Evolutionary conservation across 2,113 vertebrate genomes (phyloP).

Genomic region (Plotosus lineatus): DNA sequence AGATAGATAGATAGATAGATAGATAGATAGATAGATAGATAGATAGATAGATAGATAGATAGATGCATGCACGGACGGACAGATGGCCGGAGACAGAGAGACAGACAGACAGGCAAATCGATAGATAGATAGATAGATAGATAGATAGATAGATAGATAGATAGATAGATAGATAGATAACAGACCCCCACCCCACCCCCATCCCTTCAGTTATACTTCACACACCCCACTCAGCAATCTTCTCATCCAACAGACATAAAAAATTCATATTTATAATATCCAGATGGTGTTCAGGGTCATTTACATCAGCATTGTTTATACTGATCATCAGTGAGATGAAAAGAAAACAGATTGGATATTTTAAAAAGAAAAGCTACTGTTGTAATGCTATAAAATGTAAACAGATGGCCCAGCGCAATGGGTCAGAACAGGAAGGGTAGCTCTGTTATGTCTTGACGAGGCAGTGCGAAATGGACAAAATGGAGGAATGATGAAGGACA

Average conservation of each 20-base stretch:
- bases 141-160: background rate
- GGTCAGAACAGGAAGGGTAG: constrained; percentile 13
- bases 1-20: background rate
- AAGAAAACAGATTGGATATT: constrained; percentile 1
- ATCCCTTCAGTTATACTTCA: background rate
- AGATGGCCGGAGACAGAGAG: too few relatives aligned
- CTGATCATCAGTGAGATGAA: background rate
- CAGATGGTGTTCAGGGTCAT: constrained; percentile 23
- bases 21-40: background rate
- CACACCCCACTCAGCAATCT: background rate
- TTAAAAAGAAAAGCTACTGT: background rate
- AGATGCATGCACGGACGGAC: too few relatives aligned
- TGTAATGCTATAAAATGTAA: constrained; percentile 4
- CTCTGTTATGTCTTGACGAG: background rate
- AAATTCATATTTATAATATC: constrained; percentile 10
- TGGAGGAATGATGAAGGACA: background rate
- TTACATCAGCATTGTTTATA: constrained; percentile 13
- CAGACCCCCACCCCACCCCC: too few relatives aligned
- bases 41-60: background rate
- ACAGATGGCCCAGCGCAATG: constrained; percentile 8
- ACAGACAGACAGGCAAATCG: too few relatives aligned
- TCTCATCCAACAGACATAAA: constrained; percentile 8
- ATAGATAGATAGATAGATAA: background rate
- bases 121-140: background rate
- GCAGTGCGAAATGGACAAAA: constrained; percentile 1